These are phyloP conservation scores for Loxodonta africana DNA, from an alignment of 2,113 vertebrate species.

Conservation along the genomic window DNA sequence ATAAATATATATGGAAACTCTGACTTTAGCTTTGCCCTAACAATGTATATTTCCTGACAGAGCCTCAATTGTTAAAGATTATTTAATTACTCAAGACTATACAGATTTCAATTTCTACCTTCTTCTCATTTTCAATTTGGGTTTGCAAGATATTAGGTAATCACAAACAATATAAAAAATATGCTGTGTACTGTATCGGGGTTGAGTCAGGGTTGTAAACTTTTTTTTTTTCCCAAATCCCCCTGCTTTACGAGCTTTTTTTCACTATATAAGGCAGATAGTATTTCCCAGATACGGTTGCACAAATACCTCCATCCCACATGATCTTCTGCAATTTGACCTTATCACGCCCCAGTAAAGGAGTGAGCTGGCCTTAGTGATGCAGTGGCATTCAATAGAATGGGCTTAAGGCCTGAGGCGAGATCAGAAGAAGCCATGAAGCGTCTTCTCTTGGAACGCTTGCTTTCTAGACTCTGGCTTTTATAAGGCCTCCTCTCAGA, in stretches of 20 bases:
- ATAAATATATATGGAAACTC: background rate
- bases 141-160: background rate
- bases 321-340: background rate
- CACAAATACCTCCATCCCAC: background rate
- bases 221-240: background rate
- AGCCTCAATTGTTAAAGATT: background rate
- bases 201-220: no score
- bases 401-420: background rate
- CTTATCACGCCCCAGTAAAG: background rate
- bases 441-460: background rate
- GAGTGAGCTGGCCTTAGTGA: background rate
- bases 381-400: background rate
- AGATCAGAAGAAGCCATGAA: background rate
- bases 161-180: background rate
- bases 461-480: background rate
- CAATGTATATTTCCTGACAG: background rate
- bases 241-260: background rate
- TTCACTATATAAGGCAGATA: background rate
- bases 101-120: background rate
- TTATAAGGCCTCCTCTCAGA: background rate
- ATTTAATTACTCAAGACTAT: background rate
- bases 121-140: background rate
- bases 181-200: background rate
- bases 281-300: background rate
- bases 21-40: background rate